phyloP scores from a whole-genome alignment of 2,113 vertebrate genomes.

The Panurus biarmicus region DNA sequence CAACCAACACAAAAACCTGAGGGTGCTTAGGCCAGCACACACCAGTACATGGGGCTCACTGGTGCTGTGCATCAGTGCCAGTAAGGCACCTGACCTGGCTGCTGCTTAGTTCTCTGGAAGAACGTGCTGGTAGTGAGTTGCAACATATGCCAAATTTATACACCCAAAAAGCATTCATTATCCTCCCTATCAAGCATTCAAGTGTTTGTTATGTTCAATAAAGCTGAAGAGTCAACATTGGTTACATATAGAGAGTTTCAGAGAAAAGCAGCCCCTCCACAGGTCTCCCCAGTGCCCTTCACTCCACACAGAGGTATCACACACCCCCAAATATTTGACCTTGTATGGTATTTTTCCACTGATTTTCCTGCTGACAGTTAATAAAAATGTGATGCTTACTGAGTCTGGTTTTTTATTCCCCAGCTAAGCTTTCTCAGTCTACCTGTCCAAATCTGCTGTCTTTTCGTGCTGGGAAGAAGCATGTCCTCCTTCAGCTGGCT shows the following conservation, averaged over 20 bases:
- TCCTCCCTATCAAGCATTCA: not conserved
- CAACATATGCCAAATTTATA: not conserved
- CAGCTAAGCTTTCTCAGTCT: not conserved
- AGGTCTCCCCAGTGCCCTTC: not conserved
- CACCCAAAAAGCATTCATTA: not conserved
- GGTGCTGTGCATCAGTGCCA: rapidly evolving
- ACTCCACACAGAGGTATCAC: not conserved
- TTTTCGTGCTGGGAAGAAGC: not conserved
- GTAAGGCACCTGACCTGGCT: not conserved
- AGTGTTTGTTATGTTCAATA: not conserved
- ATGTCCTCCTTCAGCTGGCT: not conserved
- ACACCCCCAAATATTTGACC: not conserved
- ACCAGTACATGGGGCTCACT: not conserved
- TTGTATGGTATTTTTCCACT: not conserved
- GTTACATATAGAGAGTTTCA: not conserved
- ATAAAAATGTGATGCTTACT: not conserved
- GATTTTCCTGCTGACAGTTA: not conserved
- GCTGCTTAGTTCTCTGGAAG: not conserved
- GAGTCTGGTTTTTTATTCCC: not conserved
- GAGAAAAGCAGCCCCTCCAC: not conserved
- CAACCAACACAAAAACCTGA: not conserved
- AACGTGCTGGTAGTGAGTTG: not conserved
- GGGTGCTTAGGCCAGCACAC: not conserved
- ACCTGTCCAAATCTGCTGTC: not conserved
- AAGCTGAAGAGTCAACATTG: not conserved